A percentile compares a stretch with the other conserved stretches of the same genome.
Conservation (phyloP, 1,140 invertebrate species). For the Pogonus chalceus region DNA sequence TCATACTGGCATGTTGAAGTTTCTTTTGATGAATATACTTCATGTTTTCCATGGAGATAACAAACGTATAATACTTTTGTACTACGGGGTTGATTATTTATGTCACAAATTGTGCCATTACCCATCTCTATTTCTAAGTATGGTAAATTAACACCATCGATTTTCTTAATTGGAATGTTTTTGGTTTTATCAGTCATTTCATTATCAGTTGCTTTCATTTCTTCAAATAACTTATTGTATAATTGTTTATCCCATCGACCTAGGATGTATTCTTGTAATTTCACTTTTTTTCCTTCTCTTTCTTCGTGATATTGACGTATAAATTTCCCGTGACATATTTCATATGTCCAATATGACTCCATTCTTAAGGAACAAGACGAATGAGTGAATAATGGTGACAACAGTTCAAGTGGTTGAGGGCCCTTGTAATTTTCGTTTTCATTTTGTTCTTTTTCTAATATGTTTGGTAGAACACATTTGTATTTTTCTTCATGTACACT, state of each 20-base stretch:
- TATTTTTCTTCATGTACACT: slow-evolving; percentile 60
- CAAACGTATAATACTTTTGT: slow-evolving; percentile 79
- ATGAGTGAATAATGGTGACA: slow-evolving; percentile 65
- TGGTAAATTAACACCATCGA: slow-evolving; percentile 78
- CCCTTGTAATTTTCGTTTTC: slow-evolving; percentile 52
- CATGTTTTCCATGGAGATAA: slow-evolving; percentile 75
- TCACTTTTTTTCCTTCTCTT: slow-evolving; percentile 72
- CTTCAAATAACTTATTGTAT: slow-evolving; percentile 37
- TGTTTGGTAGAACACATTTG: slow-evolving; percentile 63
- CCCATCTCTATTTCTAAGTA: slow-evolving; percentile 71
- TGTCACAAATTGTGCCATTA: slow-evolving; percentile 82
- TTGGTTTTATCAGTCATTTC: slow-evolving; percentile 36
- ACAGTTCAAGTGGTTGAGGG: slow-evolving; percentile 62
- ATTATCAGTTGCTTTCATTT: slow-evolving; percentile 45
- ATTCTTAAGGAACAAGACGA: slow-evolving; percentile 72
- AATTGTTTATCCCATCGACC: slow-evolving; percentile 57
- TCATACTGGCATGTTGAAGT: slow-evolving; percentile 91
- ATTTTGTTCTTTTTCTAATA: slow-evolving; percentile 45
- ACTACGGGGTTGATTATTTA: slow-evolving; percentile 70
- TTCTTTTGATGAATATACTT: slow-evolving; percentile 89
- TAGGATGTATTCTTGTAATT: slow-evolving; percentile 71
- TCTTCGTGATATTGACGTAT: slow-evolving; percentile 93
- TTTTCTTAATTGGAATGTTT: slow-evolving; percentile 54
- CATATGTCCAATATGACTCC: slow-evolving; percentile 96
- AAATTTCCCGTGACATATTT: slow-evolving; percentile 86